phyloP scores from a whole-genome alignment of 2,797 vertebrate genomes.

The Xiphophorus birchmanni region DNA sequence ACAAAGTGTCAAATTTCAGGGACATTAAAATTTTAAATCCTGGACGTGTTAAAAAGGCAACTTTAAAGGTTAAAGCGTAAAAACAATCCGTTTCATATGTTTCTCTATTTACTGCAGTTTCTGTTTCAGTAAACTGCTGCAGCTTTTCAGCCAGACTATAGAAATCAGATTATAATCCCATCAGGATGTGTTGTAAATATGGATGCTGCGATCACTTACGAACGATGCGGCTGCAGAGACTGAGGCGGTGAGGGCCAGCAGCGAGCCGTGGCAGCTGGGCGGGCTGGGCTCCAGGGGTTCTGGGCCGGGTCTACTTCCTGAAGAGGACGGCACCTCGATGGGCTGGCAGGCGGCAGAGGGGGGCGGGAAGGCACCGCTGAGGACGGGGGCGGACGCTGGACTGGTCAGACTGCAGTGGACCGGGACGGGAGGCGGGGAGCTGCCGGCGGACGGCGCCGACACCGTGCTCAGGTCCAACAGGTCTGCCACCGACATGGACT shows the following conservation, averaged over 20 bases:
- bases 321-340: conserved; percentile 76
- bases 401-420: conserved; percentile 56
- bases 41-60: neutral
- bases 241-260: conserved; percentile 47
- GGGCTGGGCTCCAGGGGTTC: conserved; percentile 79
- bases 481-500: conserved; percentile 83
- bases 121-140: neutral
- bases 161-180: neutral
- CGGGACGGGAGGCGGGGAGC: conserved; percentile 68
- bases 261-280: conserved; percentile 62
- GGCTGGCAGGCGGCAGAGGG: conserved; percentile 68
- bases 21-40: neutral
- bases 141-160: no score
- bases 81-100: neutral
- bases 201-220: conserved; percentile 57
- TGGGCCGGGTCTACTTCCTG: conserved; percentile 45
- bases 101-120: neutral
- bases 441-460: conserved; percentile 68
- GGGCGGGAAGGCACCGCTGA: conserved; percentile 69
- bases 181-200: neutral
- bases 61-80: neutral
- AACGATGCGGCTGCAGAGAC: conserved; percentile 61
- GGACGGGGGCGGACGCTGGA: conserved; percentile 48
- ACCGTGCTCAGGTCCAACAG: conserved; percentile 85
- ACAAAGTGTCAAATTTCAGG: neutral